Percentiles rank a stretch among this genome's conserved stretches.
These are phyloP conservation scores for Calameuta filiformis DNA, from an alignment of 2,888 invertebrate species.

Conservation along the genomic window DNA sequence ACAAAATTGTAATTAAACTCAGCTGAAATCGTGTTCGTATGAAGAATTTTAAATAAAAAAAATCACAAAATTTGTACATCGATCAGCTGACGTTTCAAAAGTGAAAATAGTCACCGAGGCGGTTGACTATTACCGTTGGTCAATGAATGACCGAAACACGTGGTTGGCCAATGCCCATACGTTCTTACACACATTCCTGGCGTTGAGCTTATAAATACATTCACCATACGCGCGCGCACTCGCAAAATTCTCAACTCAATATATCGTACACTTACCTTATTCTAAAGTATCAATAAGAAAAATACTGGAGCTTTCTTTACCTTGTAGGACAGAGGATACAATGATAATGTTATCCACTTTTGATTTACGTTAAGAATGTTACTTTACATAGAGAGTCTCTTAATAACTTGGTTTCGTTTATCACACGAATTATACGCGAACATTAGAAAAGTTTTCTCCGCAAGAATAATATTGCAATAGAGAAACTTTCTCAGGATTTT, in stretches of 20 bases:
- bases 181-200: background rate
- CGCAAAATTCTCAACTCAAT: background rate
- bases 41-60: background rate
- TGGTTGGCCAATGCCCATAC: background rate
- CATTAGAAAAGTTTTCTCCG: background rate
- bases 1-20: background rate
- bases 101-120: background rate
- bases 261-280: background rate
- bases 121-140: background rate
- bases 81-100: background rate
- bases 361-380: background rate
- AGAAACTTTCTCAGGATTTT: background rate
- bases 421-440: background rate
- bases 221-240: background rate
- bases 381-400: background rate
- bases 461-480: background rate
- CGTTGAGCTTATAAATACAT: background rate
- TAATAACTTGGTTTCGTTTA: background rate
- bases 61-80: background rate
- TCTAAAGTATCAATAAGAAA: background rate
- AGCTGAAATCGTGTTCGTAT: background rate
- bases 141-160: background rate
- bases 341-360: background rate
- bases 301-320: background rate
- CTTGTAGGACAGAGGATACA: background rate